A percentile compares a stretch with the other conserved stretches of the same genome.
These are phyloP conservation scores for Marmota monax DNA, from an alignment of 2,113 vertebrate species.

Conservation along the genomic window DNA sequence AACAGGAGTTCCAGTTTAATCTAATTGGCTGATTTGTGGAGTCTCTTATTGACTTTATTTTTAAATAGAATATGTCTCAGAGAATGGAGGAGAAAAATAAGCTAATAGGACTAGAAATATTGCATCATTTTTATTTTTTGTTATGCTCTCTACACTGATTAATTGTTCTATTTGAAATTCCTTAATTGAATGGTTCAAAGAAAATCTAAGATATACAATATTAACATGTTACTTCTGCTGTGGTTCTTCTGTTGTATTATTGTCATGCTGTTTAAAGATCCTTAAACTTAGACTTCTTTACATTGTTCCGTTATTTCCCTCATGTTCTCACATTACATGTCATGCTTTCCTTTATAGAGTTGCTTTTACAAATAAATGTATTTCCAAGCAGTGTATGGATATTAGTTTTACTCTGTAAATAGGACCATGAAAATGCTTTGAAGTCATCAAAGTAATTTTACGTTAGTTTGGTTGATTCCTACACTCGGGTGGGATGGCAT, in stretches of 20 bases:
- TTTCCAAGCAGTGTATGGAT: not conserved
- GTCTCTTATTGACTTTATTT: constrained; percentile 60
- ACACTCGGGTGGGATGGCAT: not conserved
- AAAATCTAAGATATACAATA: constrained; percentile 26
- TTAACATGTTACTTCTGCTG: not conserved
- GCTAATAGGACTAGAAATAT: constrained; percentile 41
- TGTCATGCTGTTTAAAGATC: not conserved
- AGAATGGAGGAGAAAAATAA: not conserved
- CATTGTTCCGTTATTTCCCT: not conserved
- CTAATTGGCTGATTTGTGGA: not conserved
- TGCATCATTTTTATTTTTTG: constrained; percentile 54
- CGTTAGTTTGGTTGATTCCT: not conserved
- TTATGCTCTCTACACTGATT: constrained; percentile 10
- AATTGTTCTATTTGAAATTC: constrained; percentile 56
- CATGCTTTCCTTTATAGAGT: constrained; percentile 22
- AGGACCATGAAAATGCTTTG: not conserved
- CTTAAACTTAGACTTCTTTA: constrained; percentile 11
- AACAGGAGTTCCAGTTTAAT: constrained; percentile 25
- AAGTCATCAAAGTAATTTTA: not conserved
- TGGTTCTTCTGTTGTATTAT: not conserved
- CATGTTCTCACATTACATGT: not conserved
- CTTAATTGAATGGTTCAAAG: constrained; percentile 49
- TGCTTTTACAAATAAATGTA: constrained; percentile 31
- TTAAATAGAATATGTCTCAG: constrained; percentile 10
- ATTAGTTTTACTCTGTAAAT: constrained; percentile 40